Conservation (phyloP, 2,888 invertebrate genomes). For the Rhyacophila evoluta region DNA sequence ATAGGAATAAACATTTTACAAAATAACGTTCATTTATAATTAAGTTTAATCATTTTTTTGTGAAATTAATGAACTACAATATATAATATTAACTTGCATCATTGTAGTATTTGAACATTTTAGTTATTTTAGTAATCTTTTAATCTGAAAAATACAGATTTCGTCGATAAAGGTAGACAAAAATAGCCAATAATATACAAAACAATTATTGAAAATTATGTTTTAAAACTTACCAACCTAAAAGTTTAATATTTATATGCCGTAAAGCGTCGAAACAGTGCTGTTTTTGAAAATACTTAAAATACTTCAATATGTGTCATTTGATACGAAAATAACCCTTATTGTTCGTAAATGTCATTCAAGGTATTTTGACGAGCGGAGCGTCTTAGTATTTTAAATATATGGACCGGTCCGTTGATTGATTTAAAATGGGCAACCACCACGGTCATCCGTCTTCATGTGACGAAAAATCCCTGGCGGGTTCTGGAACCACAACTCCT, state of each 20-base stretch:
- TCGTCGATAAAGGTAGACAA: too few relatives aligned
- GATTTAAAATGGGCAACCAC: constrained; percentile 62
- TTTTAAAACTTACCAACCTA: not conserved
- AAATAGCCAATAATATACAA: too few relatives aligned
- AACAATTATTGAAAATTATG: too few relatives aligned
- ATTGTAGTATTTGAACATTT: too few relatives aligned
- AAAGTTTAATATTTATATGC: not conserved
- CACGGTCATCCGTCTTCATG: constrained; percentile 55
- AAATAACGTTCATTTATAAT: too few relatives aligned
- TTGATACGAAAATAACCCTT: constrained; percentile 51
- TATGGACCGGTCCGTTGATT: constrained; percentile 31
- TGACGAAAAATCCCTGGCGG: constrained; percentile 58
- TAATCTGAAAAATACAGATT: too few relatives aligned
- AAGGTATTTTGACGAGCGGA: constrained; percentile 36
- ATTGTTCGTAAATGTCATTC: constrained; percentile 49
- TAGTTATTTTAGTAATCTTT: too few relatives aligned
- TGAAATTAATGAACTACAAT: too few relatives aligned
- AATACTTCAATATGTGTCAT: constrained; percentile 47
- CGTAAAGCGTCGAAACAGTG: constrained; percentile 19
- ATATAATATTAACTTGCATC: too few relatives aligned
- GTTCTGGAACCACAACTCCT: constrained; percentile 64
- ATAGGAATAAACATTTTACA: too few relatives aligned
- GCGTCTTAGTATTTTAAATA: constrained; percentile 30
- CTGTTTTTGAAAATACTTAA: constrained; percentile 45
- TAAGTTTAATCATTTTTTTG: too few relatives aligned